Evolutionary conservation across 2,113 vertebrate species (phyloP).

Genomic region (Erythrolamprus reginae): DNA sequence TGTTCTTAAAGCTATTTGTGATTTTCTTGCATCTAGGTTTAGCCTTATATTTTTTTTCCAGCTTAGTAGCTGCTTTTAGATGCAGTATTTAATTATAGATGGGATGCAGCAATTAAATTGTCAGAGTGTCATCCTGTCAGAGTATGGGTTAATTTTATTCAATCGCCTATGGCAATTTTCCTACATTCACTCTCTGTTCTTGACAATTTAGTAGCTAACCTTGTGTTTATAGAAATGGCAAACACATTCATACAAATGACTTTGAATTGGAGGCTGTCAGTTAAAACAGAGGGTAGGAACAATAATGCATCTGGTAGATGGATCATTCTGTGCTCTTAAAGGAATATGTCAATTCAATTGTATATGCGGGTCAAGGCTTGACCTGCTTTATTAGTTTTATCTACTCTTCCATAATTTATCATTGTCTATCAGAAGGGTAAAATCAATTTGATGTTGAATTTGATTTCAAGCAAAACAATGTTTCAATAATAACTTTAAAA

Average conservation of each 20-base stretch:
- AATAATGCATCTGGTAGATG: background rate
- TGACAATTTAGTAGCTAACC: constrained; percentile 7
- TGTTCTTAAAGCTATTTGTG: background rate
- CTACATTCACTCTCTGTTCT: constrained; percentile 1
- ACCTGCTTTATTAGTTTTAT: background rate
- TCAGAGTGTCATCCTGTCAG: constrained; percentile 17
- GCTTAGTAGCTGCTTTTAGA: background rate
- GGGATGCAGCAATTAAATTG: constrained; percentile 23
- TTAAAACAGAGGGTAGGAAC: background rate
- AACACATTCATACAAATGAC: background rate
- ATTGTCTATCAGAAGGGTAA: background rate
- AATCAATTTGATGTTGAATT: background rate
- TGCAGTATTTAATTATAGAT: constrained; percentile 13
- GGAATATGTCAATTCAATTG: background rate
- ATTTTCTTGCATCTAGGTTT: constrained; percentile 1
- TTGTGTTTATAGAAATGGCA: constrained; percentile 15
- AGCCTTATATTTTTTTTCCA: background rate
- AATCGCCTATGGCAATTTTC: constrained; percentile 10
- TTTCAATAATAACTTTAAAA: background rate
- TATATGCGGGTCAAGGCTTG: background rate
- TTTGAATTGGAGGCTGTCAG: background rate
- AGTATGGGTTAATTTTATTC: constrained; percentile 25
- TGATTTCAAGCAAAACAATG: background rate
- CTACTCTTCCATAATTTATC: background rate
- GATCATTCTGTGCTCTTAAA: background rate